phyloP scores from a whole-genome alignment of 1,140 invertebrate species.

The Cydia fagiglandana region DNA sequence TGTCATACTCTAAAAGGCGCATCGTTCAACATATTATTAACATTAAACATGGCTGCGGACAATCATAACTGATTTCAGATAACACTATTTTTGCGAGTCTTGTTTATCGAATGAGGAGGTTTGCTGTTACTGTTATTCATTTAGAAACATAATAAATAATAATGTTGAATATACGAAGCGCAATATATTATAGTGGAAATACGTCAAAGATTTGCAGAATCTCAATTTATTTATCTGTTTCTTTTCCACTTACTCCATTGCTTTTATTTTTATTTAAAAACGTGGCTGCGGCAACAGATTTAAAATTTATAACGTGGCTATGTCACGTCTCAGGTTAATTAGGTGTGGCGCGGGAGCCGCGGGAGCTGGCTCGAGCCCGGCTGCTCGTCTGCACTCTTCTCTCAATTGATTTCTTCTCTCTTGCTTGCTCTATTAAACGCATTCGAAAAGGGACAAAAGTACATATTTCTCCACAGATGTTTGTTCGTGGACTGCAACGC shows the following conservation, averaged over 20 bases:
- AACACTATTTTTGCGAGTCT: not conserved
- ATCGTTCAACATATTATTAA: slow-evolving; percentile 26
- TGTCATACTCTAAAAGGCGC: slow-evolving; percentile 38
- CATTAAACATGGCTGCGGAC: slow-evolving; percentile 9
- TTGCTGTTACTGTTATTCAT: not conserved
- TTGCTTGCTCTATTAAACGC: not conserved
- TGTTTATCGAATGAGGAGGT: not conserved
- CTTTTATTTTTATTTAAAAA: slow-evolving; percentile 45
- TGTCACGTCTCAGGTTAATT: slow-evolving; percentile 69
- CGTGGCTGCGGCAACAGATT: slow-evolving; percentile 53
- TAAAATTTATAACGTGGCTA: slow-evolving; percentile 66
- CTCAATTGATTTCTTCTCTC: not conserved
- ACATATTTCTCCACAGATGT: not conserved
- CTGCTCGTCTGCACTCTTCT: not conserved
- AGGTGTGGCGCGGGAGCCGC: slow-evolving; percentile 56
- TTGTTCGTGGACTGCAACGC: not conserved
- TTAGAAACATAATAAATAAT: not conserved
- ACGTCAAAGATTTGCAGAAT: slow-evolving; percentile 23
- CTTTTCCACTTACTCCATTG: slow-evolving; percentile 34
- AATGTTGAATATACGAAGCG: not conserved
- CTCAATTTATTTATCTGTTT: slow-evolving; percentile 33
- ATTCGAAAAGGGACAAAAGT: slow-evolving; percentile 15
- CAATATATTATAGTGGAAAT: not conserved
- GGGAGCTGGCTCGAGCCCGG: slow-evolving; percentile 63
- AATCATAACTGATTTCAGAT: slow-evolving; percentile 26